phyloP scores from a whole-genome alignment of 1,140 invertebrate species.

The Drosophila takahashii region DNA sequence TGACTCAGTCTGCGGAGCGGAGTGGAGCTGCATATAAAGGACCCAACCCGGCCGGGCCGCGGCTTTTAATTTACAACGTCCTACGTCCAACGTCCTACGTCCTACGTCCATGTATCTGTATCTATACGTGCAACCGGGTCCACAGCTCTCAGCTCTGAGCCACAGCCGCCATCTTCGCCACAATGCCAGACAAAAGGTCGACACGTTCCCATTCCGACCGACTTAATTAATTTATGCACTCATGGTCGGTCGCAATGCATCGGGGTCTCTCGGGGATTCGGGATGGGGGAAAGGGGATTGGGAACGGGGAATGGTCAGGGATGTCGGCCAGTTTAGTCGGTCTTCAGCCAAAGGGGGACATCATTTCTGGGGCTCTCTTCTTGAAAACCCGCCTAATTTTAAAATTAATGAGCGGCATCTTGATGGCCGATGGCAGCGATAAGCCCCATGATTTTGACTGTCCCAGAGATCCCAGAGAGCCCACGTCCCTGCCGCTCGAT shows the following conservation, averaged over 20 bases:
- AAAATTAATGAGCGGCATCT: slow-evolving; percentile 85
- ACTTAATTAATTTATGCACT: slow-evolving; percentile 85
- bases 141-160: slow-evolving; percentile 9
- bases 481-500: slow-evolving; percentile 42
- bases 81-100: slow-evolving; percentile 55
- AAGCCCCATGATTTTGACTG: slow-evolving; percentile 78
- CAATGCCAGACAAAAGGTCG: slow-evolving; percentile 84
- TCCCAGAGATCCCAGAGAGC: slow-evolving; percentile 41
- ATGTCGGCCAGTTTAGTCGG: slow-evolving; percentile 56
- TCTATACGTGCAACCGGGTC: slow-evolving; percentile 9
- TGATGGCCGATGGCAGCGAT: slow-evolving; percentile 83
- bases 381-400: slow-evolving; percentile 84
- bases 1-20: slow-evolving; percentile 63
- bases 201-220: slow-evolving; percentile 81
- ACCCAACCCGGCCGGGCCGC: slow-evolving; percentile 44
- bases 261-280: slow-evolving; percentile 19
- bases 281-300: background rate
- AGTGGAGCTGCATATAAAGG: slow-evolving; percentile 67
- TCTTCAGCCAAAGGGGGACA: slow-evolving; percentile 63
- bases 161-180: slow-evolving; percentile 68
- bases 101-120: slow-evolving; percentile 18
- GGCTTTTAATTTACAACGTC: slow-evolving; percentile 81
- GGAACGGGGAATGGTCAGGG: slow-evolving; percentile 1
- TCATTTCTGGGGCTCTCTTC: slow-evolving; percentile 61
- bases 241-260: slow-evolving; percentile 70